A percentile compares a stretch with the other conserved stretches of the same genome.
phyloP scores from a whole-genome alignment of 2,113 vertebrate species.

The Hyperopisus bebe region DNA sequence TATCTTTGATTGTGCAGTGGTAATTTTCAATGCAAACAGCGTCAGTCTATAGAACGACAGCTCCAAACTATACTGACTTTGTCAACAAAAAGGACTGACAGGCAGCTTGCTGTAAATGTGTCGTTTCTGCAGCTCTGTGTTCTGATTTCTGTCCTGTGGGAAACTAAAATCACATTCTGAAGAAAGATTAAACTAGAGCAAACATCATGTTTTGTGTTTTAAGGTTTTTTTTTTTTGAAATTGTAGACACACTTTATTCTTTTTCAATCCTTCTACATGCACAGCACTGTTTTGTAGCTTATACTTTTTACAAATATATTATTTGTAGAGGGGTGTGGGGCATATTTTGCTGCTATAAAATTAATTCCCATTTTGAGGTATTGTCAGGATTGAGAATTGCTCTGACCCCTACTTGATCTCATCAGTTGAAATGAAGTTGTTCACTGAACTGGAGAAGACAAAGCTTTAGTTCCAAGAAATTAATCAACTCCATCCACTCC shows the following conservation, averaged over 20 bases:
- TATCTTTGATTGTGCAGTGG: slow-evolving; percentile 58
- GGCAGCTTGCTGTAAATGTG: slow-evolving; percentile 16
- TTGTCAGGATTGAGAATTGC: slow-evolving; percentile 92
- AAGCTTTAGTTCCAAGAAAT: slow-evolving; percentile 79
- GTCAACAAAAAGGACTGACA: slow-evolving; percentile 43
- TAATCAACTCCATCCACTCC: slow-evolving; percentile 83
- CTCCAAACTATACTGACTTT: slow-evolving; percentile 26
- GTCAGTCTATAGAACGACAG: slow-evolving; percentile 50
- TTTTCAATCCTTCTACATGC: not conserved
- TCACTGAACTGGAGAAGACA: slow-evolving; percentile 98
- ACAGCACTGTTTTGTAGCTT: slow-evolving; percentile 22
- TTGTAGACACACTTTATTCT: not conserved
- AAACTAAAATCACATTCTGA: slow-evolving; percentile 41
- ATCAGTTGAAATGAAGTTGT: slow-evolving; percentile 99
- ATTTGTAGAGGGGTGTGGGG: slow-evolving; percentile 46
- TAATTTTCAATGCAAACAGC: slow-evolving; percentile 59
- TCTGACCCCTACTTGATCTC: slow-evolving; percentile 96
- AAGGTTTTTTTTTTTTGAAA: not conserved
- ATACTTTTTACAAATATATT: slow-evolving; percentile 48
- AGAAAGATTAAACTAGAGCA: slow-evolving; percentile 44
- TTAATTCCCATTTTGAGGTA: slow-evolving; percentile 84
- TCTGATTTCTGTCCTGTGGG: slow-evolving; percentile 49
- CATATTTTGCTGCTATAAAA: slow-evolving; percentile 74
- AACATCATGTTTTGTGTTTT: slow-evolving; percentile 44
- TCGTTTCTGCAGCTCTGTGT: slow-evolving; percentile 53